Base-by-base conservation (phyloP, 2,888 invertebrate species). In the Drosophila sordidapex region DNA sequence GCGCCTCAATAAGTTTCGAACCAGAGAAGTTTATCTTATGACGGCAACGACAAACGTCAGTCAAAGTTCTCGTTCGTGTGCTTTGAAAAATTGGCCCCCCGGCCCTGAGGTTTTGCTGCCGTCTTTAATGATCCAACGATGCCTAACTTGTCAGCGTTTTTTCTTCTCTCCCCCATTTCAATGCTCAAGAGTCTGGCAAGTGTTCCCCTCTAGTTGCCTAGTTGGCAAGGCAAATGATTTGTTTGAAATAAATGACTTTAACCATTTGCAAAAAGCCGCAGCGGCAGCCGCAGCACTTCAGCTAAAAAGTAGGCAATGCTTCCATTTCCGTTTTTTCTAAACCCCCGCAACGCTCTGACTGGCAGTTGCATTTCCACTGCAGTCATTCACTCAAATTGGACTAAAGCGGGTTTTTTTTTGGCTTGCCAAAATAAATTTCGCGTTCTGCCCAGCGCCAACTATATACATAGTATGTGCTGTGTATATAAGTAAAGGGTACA, bases 181-280 rank as follows among this genome's bases (percentile, higher is more conserved):
- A 51, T 48, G 43, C 64, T 67, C 38, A 52, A 78, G 75, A 70
- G 70, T 76, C 63, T 74, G 13, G 38, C 59, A 46, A 76, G 74
- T 74, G 62, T 48, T 48, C 40, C 33, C 58, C 29, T 40, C 31
- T 11, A 31, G 49, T 56, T 68, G 69, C 49, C 56, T 67, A 51
- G 68, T 60, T 70, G 69, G 74, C 72, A 82, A 76, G 85, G 80
- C 76, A 79, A 84, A 83, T 84, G 88, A 88, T 84, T 84, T 84
- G 83, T 88, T 88, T 73, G 76, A 83, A 83, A 84, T 88, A 84
- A 84, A 84, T 88, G 86, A 86, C 88, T 88, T 88, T 81, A 81
- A 83, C 81, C 86, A 88, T 88, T 84, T 83, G 81, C 76, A 83
- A 87, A 86, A 79, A 82, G 79, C 84, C 79, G 74, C 79, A 79